These are phyloP conservation scores for Harpalus rufipes DNA, from an alignment of 2,888 invertebrate species.

Conservation along the genomic window DNA sequence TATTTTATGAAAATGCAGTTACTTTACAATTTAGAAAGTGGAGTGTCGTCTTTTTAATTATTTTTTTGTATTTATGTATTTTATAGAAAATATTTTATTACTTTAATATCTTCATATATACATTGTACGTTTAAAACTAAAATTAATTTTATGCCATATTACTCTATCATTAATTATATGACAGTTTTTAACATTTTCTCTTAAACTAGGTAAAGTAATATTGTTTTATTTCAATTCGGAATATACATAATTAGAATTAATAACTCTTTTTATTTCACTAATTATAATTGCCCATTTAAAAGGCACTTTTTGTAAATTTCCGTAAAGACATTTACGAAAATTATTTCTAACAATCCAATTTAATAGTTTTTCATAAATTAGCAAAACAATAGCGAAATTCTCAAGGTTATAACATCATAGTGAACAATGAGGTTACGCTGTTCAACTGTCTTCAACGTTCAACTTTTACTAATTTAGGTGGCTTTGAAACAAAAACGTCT, in stretches of 20 bases:
- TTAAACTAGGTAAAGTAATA: too few relatives aligned
- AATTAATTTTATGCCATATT: too few relatives aligned
- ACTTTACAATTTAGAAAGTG: not conserved
- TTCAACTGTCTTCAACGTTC: conserved; percentile 34
- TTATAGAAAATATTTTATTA: not conserved
- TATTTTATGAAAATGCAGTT: too few relatives aligned
- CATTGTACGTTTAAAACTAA: too few relatives aligned
- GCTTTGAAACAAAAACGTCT: conserved; percentile 24
- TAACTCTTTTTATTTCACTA: too few relatives aligned
- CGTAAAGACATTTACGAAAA: not conserved
- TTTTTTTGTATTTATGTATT: not conserved
- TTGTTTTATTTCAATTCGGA: too few relatives aligned
- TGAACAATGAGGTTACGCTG: conserved; percentile 32
- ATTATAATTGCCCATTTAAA: not conserved
- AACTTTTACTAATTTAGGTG: conserved; percentile 39
- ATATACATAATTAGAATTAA: too few relatives aligned
- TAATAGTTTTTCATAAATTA: not conserved
- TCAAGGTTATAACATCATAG: conserved; percentile 5
- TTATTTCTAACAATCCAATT: not conserved
- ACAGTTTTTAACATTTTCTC: too few relatives aligned
- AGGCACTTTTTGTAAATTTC: not conserved
- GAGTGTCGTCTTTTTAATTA: not conserved
- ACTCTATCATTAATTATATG: too few relatives aligned
- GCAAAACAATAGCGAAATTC: not conserved
- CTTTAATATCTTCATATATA: not conserved